Evolutionary conservation across 2,888 invertebrate genomes (phyloP), one percentile per base, ranked within the genome.

Genomic region (Pristionchus entomophagus): DNA sequence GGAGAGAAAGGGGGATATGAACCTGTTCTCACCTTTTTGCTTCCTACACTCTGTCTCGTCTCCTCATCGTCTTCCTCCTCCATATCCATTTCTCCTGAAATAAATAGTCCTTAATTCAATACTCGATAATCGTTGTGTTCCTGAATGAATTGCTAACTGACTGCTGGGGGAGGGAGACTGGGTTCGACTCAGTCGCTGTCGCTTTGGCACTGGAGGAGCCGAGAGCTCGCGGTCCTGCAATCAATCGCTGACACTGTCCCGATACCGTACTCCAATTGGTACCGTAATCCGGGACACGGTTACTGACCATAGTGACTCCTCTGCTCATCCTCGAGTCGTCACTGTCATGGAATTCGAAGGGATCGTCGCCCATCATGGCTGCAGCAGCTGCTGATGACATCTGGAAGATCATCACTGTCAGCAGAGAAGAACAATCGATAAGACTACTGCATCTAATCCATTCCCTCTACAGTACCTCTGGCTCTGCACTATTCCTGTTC

Each of bases 151-250:
- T 22, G n/a, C 22, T 17, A 77, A 49, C 78, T 80, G 51, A 84
- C 83, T n/a, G 10, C 62, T 41, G n/a, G 83, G 83, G 14, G 83
- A 49, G 29, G 83, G 83, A 10, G 83, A 84, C 22, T 49, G 49
- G 38, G 83, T 84, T 35, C 45, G 45, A 14, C 49, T 17, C n/a
- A 26, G 10, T 38, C 62, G 62, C 29, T 26, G 45, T 19, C 83
- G 62, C 32, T 84, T 84, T 26, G 49, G 62, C 3, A 32, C 19
- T 6, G 83, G 83, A 10, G 62, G 65, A 14, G 65, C 65, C 29
- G 83, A 84, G 14, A 84, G 45, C 65, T 84, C 83, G 29, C 83
- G 83, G 49, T 84, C 83, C 82, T 82, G 82, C 51, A 17, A 80
- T 51, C 78, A 17, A 80, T 80, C 32, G 49, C 49, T 80, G 10